Evolutionary conservation across 2,888 invertebrate species (phyloP).

Genomic region (Agelastica alni): DNA sequence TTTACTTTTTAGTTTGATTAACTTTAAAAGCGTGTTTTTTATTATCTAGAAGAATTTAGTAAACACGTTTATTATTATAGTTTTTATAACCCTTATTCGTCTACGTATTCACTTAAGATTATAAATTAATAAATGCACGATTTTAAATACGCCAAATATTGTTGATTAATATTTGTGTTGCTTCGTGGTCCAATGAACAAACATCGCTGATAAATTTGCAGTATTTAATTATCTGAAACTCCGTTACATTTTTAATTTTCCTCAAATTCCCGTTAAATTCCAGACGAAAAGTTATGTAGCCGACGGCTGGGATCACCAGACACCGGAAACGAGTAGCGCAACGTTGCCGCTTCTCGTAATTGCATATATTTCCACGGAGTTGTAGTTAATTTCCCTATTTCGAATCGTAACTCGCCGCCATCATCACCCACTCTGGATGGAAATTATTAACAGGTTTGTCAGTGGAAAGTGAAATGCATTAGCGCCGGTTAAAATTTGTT

Average conservation of each 20-base stretch:
- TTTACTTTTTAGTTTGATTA: no score
- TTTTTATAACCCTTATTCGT: no score
- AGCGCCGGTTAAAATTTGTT: background rate
- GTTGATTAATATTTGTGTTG: no score
- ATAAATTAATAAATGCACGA: no score
- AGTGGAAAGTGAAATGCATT: constrained; percentile 16
- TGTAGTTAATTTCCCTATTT: constrained; percentile 38
- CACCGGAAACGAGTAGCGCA: constrained; percentile 6
- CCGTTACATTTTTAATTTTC: constrained; percentile 4
- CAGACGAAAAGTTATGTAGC: constrained; percentile 11
- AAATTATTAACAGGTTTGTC: constrained; percentile 32
- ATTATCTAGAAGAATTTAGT: no score
- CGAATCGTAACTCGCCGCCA: constrained; percentile 30
- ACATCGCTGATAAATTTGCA: no score
- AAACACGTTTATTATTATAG: no score
- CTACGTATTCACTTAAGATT: no score
- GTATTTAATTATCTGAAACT: no score
- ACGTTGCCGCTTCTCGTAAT: constrained; percentile 28
- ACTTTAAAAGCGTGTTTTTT: no score
- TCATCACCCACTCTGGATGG: constrained; percentile 18
- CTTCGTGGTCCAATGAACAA: no score
- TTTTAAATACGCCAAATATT: no score
- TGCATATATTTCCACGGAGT: constrained; percentile 33
- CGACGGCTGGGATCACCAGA: constrained; percentile 10
- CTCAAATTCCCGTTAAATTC: constrained; percentile 9